Conservation (phyloP, 2,113 vertebrate genomes). For the Paraplagusia blochii region DNA sequence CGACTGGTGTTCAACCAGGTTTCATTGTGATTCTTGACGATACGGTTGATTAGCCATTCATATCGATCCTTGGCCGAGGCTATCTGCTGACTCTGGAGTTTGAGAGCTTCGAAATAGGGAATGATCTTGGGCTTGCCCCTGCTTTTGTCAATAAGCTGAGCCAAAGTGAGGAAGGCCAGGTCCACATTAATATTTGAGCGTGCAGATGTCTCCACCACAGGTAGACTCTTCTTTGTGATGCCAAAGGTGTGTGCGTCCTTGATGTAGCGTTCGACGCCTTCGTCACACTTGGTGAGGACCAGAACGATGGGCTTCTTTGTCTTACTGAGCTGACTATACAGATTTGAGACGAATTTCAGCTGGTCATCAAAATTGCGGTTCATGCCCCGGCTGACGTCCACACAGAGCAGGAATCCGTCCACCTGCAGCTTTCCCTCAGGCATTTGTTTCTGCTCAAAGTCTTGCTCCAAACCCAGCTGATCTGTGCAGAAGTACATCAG, state of each 20-base stretch:
- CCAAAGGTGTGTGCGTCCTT: conserved; percentile 94
- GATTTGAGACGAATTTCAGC: conserved; percentile 92
- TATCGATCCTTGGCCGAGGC: conserved; percentile 94
- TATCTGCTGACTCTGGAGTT: conserved; percentile 96
- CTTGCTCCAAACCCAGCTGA: conserved; percentile 95
- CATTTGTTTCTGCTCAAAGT: conserved; percentile 99
- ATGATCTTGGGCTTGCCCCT: conserved; percentile 94
- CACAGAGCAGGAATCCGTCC: conserved; percentile 92
- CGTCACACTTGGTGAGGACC: conserved; percentile 94
- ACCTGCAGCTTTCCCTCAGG: conserved; percentile 93
- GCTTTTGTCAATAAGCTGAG: conserved; percentile 89
- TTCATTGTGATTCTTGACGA: conserved; percentile 93
- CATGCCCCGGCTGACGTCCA: conserved; percentile 96
- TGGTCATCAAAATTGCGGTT: conserved; percentile 97
- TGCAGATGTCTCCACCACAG: conserved; percentile 95
- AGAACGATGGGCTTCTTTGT: conserved; percentile 94
- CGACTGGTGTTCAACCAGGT: conserved; percentile 82
- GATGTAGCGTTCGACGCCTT: conserved; percentile 97
- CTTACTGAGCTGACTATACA: conserved; percentile 92
- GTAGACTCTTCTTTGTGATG: conserved; percentile 94
- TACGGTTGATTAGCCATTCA: conserved; percentile 91
- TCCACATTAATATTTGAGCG: conserved; percentile 96
- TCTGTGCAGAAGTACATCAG: conserved; percentile 99
- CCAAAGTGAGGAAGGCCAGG: conserved; percentile 89
- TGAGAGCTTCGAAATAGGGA: conserved; percentile 94